Percentiles rank a stretch among this genome's conserved stretches.
Conservation (phyloP, 2,113 vertebrate genomes). For the Neodon shergylaensis region DNA sequence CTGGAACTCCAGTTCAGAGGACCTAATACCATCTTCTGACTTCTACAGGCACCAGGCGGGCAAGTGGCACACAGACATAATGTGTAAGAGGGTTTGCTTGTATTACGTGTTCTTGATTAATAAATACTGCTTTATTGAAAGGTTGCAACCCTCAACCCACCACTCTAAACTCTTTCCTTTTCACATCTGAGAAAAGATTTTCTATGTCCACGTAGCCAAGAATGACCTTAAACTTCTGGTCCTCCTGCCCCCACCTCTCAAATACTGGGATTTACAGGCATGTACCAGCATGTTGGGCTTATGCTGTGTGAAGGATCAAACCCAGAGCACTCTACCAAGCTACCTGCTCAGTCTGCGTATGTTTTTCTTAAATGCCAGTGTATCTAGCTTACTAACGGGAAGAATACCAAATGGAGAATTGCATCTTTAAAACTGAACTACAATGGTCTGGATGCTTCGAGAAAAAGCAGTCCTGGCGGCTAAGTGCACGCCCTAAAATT, state of each 20-base stretch:
- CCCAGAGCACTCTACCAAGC: background rate
- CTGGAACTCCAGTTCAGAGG: too few species aligned
- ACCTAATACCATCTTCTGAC: too few species aligned
- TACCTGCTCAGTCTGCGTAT: too few species aligned
- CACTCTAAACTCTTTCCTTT: background rate
- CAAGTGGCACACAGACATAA: background rate
- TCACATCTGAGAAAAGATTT: background rate
- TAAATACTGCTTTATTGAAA: background rate
- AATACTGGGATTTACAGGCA: background rate
- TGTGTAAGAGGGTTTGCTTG: background rate
- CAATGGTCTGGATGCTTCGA: conserved; percentile 12
- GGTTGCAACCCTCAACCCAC: too few species aligned
- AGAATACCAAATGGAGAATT: background rate
- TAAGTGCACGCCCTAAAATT: background rate
- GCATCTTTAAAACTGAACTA: background rate
- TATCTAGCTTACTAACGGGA: background rate
- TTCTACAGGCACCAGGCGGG: too few species aligned
- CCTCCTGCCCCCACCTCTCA: background rate
- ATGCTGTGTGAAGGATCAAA: background rate
- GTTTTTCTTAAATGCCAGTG: background rate
- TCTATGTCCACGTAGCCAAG: background rate
- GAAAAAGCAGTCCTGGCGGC: conserved; percentile 35
- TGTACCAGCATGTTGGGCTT: background rate
- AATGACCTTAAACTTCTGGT: background rate
- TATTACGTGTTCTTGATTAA: background rate